Conservation (phyloP, 1,140 invertebrate species). For the Sycophila sp. region DNA sequence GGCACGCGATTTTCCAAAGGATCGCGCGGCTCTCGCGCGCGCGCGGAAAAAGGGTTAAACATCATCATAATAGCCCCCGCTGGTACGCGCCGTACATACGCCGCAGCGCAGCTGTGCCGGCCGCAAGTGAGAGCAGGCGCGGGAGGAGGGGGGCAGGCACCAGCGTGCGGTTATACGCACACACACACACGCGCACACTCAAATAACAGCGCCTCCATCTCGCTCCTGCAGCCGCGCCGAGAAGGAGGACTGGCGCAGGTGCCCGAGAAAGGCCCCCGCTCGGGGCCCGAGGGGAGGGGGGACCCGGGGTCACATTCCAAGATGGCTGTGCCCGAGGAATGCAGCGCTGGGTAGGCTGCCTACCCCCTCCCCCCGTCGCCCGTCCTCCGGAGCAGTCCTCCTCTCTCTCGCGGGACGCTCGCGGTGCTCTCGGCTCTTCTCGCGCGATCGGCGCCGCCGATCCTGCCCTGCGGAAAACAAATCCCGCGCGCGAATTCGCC, state of each 20-base stretch:
- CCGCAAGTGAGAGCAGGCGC: not conserved
- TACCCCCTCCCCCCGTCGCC: constrained; percentile 50
- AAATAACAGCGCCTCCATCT: not conserved
- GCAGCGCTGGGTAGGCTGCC: constrained; percentile 67
- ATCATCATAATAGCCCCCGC: constrained; percentile 9
- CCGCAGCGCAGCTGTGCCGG: not conserved
- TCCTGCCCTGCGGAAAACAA: not conserved
- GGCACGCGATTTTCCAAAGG: not conserved
- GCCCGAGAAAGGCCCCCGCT: constrained; percentile 45
- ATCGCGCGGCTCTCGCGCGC: not conserved
- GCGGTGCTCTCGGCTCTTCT: not conserved
- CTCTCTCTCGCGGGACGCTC: not conserved
- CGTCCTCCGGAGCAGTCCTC: not conserved
- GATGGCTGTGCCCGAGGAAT: constrained; percentile 69
- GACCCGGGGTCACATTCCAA: constrained; percentile 68
- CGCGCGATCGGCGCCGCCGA: not conserved
- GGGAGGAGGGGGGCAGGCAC: not conserved
- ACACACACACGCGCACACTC: not conserved
- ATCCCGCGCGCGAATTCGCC: not conserved
- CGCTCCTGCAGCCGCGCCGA: not conserved
- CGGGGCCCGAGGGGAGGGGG: constrained; percentile 51
- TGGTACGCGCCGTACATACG: not conserved
- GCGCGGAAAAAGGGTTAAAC: constrained; percentile 19
- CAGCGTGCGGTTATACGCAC: no score
- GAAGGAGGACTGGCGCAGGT: constrained; percentile 3